phyloP scores from a whole-genome alignment of 2,797 vertebrate genomes.

The Garrulus glandarius region DNA sequence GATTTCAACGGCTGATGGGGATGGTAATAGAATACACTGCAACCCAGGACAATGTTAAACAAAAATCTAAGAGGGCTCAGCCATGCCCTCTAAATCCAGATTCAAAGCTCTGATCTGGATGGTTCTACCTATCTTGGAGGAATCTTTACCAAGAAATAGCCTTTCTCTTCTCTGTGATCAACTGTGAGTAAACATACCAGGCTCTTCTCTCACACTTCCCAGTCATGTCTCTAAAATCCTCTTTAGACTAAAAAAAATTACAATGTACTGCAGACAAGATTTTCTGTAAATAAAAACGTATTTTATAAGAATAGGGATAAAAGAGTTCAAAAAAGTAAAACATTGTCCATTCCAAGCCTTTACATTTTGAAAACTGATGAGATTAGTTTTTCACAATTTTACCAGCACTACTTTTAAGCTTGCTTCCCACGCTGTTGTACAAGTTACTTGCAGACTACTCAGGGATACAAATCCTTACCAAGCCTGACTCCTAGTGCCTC shows the following conservation, averaged over 20 bases:
- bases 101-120: neutral
- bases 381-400: conserved; percentile 50
- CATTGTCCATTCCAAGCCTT: neutral
- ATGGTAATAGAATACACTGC: no score
- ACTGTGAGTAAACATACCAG: neutral
- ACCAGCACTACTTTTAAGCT: conserved; percentile 33
- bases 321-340: neutral
- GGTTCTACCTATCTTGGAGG: neutral
- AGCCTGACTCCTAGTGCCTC: neutral
- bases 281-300: neutral
- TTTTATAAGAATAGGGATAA: neutral
- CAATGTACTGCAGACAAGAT: neutral
- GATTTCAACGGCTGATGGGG: no score
- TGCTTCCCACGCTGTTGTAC: conserved; percentile 48
- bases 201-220: neutral
- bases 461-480: neutral
- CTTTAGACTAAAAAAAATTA: neutral
- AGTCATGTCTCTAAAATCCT: neutral
- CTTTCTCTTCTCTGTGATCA: neutral
- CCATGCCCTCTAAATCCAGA: neutral
- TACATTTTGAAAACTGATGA: conserved; percentile 49
- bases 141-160: neutral
- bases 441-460: conserved; percentile 26
- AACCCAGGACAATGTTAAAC: no score
- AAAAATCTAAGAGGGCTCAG: neutral